Conservation (phyloP, 2,888 invertebrate genomes). For the Oligia strigilis region DNA sequence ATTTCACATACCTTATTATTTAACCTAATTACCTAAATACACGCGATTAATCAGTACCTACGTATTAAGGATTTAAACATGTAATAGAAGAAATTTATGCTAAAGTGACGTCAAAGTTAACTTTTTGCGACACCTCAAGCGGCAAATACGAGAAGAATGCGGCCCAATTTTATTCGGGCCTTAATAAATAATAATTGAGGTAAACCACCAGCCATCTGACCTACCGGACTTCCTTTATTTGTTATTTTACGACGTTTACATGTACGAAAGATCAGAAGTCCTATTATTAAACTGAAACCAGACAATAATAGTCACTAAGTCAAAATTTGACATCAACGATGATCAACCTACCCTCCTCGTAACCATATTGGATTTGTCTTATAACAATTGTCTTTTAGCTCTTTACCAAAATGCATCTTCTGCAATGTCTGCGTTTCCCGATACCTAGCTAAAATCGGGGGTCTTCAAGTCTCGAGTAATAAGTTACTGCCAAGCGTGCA, state of each 20-base stretch:
- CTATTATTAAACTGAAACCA: constrained; percentile 9
- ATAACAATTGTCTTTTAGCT: not conserved
- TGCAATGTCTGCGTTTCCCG: not conserved
- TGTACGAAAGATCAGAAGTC: constrained; percentile 7
- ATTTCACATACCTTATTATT: not conserved
- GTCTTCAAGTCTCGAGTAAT: not conserved
- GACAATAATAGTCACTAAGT: not conserved
- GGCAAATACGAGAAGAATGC: constrained; percentile 2
- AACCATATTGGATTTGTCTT: not conserved
- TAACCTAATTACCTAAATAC: not conserved
- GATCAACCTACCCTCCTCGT: not conserved
- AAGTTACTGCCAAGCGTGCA: not conserved
- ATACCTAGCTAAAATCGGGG: not conserved
- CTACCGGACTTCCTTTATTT: constrained; percentile 28
- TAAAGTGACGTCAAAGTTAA: not conserved
- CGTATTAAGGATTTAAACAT: not conserved
- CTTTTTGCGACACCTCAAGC: constrained; percentile 6
- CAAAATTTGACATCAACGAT: not conserved
- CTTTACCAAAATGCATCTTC: not conserved
- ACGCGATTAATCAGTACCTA: too few species aligned
- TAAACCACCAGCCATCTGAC: not conserved
- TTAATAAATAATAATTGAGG: constrained; percentile 11
- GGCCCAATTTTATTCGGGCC: not conserved
- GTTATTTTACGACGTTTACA: constrained; percentile 23
- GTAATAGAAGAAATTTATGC: not conserved